These are phyloP conservation scores for Sclerurus mexicanus DNA, from an alignment of 2,113 vertebrate genomes.

Conservation along the genomic window DNA sequence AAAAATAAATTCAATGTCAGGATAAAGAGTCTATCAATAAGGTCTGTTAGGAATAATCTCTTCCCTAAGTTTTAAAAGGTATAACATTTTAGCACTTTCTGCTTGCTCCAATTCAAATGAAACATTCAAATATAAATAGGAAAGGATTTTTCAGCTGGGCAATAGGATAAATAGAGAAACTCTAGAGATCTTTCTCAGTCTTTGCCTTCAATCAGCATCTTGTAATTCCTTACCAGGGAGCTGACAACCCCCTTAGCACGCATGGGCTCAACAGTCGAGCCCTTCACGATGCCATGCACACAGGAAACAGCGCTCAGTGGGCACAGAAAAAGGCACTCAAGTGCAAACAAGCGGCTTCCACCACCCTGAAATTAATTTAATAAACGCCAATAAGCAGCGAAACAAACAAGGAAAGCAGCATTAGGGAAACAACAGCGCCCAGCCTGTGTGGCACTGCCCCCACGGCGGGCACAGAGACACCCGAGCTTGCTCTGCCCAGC, in stretches of 20 bases:
- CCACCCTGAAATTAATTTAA: not conserved
- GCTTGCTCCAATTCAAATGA: not conserved
- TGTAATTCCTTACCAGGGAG: not conserved
- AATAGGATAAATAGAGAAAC: not conserved
- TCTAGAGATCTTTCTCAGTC: not conserved
- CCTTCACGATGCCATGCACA: not conserved
- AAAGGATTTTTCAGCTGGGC: not conserved
- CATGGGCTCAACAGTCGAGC: not conserved
- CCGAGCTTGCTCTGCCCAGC: no score
- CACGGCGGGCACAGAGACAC: not conserved
- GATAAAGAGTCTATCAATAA: not conserved
- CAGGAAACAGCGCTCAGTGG: fast-evolving
- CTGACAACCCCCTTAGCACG: not conserved
- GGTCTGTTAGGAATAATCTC: not conserved
- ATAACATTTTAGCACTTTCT: not conserved
- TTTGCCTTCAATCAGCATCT: not conserved
- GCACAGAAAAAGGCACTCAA: not conserved
- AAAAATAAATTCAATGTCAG: not conserved
- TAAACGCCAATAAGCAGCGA: not conserved
- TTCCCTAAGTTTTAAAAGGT: not conserved
- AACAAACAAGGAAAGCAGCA: not conserved
- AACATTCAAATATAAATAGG: not conserved
- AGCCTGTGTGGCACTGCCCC: not conserved
- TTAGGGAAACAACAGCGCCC: no score
- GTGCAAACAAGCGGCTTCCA: not conserved